A percentile compares a stretch with the other conserved stretches of the same genome.
These are phyloP conservation scores for Carcina quercana DNA, from an alignment of 2,888 invertebrate genomes.

Conservation along the genomic window DNA sequence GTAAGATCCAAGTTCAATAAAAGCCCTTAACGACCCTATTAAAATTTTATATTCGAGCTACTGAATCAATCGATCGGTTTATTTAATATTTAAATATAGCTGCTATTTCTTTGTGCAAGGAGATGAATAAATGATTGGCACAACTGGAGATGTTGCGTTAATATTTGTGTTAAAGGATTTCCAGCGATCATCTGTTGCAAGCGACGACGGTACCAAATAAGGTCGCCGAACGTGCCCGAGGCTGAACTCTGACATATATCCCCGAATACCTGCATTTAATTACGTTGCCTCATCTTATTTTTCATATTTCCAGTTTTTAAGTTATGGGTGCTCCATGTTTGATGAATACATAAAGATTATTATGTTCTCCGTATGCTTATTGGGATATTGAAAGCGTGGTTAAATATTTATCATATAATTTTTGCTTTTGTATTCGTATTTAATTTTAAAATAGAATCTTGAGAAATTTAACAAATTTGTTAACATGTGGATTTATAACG, in stretches of 20 bases:
- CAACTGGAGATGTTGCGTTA: conserved; percentile 17
- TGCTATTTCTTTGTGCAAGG: not conserved
- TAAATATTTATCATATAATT: too few relatives aligned
- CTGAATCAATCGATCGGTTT: too few relatives aligned
- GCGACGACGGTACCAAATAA: conserved; percentile 38
- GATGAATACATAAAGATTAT: too few relatives aligned
- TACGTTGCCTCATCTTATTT: conserved; percentile 21
- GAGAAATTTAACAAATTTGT: too few relatives aligned
- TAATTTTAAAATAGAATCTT: too few relatives aligned
- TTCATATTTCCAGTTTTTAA: not conserved
- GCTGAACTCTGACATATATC: conserved; percentile 61
- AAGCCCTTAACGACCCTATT: not conserved
- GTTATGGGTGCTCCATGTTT: too few relatives aligned
- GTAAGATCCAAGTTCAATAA: conserved; percentile 40
- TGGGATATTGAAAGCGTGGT: too few relatives aligned
- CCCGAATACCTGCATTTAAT: conserved; percentile 43
- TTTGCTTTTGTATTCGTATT: too few relatives aligned
- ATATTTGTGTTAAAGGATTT: conserved; percentile 33
- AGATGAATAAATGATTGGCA: conserved; percentile 11
- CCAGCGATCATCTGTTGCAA: conserved; percentile 43
- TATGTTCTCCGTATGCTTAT: too few relatives aligned
- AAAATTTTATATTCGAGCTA: not conserved
- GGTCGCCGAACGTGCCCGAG: conserved; percentile 41
- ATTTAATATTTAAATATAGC: not conserved
- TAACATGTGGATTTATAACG: too few relatives aligned